Base-by-base conservation (phyloP, 2,888 invertebrate species). In the Drosophila anceps region DNA sequence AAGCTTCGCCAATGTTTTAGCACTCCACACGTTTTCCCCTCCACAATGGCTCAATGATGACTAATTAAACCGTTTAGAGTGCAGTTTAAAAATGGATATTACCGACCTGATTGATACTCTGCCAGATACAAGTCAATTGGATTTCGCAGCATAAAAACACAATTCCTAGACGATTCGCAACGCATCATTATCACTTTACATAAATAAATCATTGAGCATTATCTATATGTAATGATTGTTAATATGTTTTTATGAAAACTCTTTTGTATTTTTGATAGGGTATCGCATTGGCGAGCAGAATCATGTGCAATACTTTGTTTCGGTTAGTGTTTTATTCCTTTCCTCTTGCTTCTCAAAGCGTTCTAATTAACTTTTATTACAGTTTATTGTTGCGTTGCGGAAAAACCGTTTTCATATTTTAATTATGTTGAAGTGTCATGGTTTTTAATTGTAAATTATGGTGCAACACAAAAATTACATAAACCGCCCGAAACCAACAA, bases 391-490 rank as follows among this genome's bases (percentile, higher is more conserved):
- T 87, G 87, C 74, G 71, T 69, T 67, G 79, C 79, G 78, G 78
- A 79, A 86, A 80, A 83, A 76, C 76, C 87, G 89, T 90, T 86
- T 90, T 86, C 91, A 91, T 80, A 89, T 90, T 91, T 90, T 90
- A 91, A 91, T 91, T 91, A 88, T 86, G 88, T 83, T 90, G 76
- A 88, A 86, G 85, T 86, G 90, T 86, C 90, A 81, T 89, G 85
- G 79, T 81, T 91, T 79, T 88, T 90, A 91, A 90, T 90, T 90
- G 90, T 91, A 76, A 90, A 80, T 91, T 88, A 91, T 90, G 81
- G 71, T 54, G 65, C 72, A 77, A 58, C 78, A 84, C 72, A 81
- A 66, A 81, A 79, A 81, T 75, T 73, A 71, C 60, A 84, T 65
- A 78, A 72, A 78, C 66, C 76, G 55, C 55, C 41, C 57, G 76